Percentiles rank a stretch among this genome's conserved stretches.
These are phyloP conservation scores for Machimus atricapillus DNA, from an alignment of 2,888 invertebrate species.

Conservation along the genomic window DNA sequence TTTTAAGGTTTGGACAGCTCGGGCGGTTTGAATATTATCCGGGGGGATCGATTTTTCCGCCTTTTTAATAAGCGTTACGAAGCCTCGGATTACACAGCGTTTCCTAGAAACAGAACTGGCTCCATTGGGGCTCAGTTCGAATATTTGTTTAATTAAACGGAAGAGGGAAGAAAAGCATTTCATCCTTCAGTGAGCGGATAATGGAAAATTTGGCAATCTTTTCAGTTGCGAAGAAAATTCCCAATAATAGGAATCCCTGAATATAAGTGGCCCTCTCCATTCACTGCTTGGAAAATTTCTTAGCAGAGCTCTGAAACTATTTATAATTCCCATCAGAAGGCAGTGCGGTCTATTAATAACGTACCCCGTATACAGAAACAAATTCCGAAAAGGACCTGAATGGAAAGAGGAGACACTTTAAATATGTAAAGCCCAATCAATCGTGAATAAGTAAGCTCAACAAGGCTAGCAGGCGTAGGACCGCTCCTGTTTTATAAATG, in stretches of 20 bases:
- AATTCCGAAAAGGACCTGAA: neutral
- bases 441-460: neutral
- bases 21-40: neutral
- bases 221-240: neutral
- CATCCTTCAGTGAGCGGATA: neutral
- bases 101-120: neutral
- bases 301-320: neutral
- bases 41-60: neutral
- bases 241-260: neutral
- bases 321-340: neutral
- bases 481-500: neutral
- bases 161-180: neutral
- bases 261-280: neutral
- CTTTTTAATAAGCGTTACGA: neutral
- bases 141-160: neutral
- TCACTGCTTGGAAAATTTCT: neutral
- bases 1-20: neutral
- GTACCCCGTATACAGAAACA: neutral
- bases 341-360: neutral
- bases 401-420: neutral
- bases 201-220: neutral
- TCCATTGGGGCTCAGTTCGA: neutral
- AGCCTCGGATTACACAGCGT: neutral
- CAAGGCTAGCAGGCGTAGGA: neutral
- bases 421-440: neutral